Conservation (phyloP, 2,888 invertebrate genomes). For the Philereme transversata region DNA sequence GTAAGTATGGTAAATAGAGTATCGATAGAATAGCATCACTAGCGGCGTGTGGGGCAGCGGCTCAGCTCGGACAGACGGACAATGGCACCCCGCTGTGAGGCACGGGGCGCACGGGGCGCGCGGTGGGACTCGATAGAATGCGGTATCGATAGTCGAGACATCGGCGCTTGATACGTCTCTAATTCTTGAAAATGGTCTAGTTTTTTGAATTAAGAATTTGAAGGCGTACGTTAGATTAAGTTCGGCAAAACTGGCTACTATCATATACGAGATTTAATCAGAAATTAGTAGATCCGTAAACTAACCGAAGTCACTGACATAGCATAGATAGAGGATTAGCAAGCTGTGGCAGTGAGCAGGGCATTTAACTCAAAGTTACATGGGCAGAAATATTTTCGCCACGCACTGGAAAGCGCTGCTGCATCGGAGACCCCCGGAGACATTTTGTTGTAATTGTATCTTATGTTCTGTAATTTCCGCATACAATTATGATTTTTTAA, state of each 20-base stretch:
- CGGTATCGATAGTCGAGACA: slow-evolving; percentile 25
- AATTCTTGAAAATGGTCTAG: slow-evolving; percentile 22
- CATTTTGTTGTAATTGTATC: too few relatives aligned
- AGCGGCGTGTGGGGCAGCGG: slow-evolving; percentile 67
- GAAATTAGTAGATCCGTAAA: too few relatives aligned
- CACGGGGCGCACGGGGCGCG: slow-evolving; percentile 40
- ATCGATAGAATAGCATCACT: slow-evolving; percentile 35
- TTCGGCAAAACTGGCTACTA: neutral
- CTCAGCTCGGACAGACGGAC: slow-evolving; percentile 67
- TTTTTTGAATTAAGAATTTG: neutral
- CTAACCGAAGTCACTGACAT: too few relatives aligned
- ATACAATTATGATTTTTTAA: too few relatives aligned
- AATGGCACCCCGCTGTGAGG: slow-evolving; percentile 68
- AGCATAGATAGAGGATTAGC: too few relatives aligned
- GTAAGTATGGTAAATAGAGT: neutral
- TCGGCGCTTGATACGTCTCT: slow-evolving; percentile 19
- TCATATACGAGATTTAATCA: too few relatives aligned
- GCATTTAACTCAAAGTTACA: too few relatives aligned
- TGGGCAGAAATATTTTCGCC: too few relatives aligned
- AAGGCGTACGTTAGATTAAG: neutral
- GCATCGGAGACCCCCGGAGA: too few relatives aligned
- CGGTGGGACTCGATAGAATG: slow-evolving; percentile 10
- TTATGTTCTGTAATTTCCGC: too few relatives aligned
- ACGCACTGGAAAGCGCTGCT: too few relatives aligned
- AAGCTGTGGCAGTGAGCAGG: too few relatives aligned